Evolutionary conservation across 2,888 invertebrate genomes (phyloP).

Genomic region (Acleris literana): DNA sequence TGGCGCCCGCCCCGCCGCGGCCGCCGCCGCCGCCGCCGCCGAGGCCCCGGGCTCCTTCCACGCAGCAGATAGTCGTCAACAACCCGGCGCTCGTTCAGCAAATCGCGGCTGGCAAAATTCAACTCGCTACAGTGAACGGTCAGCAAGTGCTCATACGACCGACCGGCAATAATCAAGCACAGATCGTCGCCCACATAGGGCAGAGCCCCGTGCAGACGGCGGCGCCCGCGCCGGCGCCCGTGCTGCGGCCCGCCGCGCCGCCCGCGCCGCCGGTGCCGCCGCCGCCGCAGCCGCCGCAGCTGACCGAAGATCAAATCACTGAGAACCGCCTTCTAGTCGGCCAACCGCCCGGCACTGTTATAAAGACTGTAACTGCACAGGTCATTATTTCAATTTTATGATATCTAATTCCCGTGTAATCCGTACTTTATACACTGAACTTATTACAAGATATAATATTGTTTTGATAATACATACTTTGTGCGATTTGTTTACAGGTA

Average conservation of each 20-base stretch:
- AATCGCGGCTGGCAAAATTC: slow-evolving; percentile 91
- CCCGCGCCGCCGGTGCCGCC: slow-evolving; percentile 43
- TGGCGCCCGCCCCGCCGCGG: slow-evolving; percentile 48
- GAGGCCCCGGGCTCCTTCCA: slow-evolving; percentile 61
- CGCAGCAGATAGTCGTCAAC: slow-evolving; percentile 90
- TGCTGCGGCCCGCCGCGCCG: slow-evolving; percentile 48
- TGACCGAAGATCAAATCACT: slow-evolving; percentile 80
- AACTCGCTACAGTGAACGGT: slow-evolving; percentile 92
- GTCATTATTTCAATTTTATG: slow-evolving; percentile 48
- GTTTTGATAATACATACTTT: neutral
- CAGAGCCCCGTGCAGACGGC: slow-evolving; percentile 73
- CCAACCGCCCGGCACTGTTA: slow-evolving; percentile 93
- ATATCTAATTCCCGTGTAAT: neutral
- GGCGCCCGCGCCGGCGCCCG: slow-evolving; percentile 45
- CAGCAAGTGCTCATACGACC: slow-evolving; percentile 93
- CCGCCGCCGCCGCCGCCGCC: slow-evolving; percentile 49
- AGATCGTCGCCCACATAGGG: slow-evolving; percentile 89
- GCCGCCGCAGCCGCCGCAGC: slow-evolving; percentile 44
- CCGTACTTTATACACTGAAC: neutral
- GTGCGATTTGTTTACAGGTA: slow-evolving; percentile 70
- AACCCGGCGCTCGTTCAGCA: slow-evolving; percentile 91
- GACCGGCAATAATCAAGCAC: slow-evolving; percentile 90
- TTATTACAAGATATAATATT: no score
- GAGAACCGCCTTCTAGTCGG: slow-evolving; percentile 90
- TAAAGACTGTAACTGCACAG: slow-evolving; percentile 94